Conservation (phyloP, 1,140 invertebrate genomes). For the Leptestheria dahalacensis region DNA sequence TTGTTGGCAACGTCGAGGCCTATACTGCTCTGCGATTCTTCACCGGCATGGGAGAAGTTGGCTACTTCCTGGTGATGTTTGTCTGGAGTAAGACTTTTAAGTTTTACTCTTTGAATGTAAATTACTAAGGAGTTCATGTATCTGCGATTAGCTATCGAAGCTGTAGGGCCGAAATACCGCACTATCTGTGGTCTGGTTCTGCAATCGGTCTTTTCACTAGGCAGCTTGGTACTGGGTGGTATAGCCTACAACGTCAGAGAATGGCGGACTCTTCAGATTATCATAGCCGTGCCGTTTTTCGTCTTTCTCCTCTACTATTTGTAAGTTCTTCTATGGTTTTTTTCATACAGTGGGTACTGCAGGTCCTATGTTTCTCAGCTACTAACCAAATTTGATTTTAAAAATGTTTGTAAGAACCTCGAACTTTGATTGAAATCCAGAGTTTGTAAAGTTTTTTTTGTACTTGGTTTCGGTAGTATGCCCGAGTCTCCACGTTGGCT, state of each 20-base stretch:
- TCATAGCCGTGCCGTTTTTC: constrained; percentile 12
- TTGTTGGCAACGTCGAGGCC: constrained; percentile 1
- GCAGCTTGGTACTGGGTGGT: background rate
- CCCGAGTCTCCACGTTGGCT: constrained; percentile 34
- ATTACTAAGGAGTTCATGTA: constrained; percentile 3
- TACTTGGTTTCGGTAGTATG: background rate
- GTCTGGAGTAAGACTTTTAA: constrained; percentile 3
- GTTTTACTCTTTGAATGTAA: background rate
- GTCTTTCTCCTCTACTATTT: constrained; percentile 2
- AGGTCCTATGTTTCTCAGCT: too few species aligned
- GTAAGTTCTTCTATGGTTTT: constrained; percentile 9
- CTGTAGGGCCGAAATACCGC: constrained; percentile 4
- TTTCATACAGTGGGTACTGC: too few species aligned
- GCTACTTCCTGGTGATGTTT: constrained; percentile 7
- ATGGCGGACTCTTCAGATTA: constrained; percentile 14
- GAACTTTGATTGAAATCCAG: background rate
- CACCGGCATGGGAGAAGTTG: background rate
- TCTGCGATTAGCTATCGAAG: constrained; percentile 3
- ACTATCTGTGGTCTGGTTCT: constrained; percentile 1
- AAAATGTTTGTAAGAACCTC: background rate
- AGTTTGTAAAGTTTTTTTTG: background rate
- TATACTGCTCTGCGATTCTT: constrained; percentile 8
- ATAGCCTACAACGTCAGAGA: constrained; percentile 15
- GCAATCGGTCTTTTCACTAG: constrained; percentile 10
- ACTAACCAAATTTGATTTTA: too few species aligned